phyloP scores from a whole-genome alignment of 2,797 vertebrate species.

The Halcyon leucocephala region DNA sequence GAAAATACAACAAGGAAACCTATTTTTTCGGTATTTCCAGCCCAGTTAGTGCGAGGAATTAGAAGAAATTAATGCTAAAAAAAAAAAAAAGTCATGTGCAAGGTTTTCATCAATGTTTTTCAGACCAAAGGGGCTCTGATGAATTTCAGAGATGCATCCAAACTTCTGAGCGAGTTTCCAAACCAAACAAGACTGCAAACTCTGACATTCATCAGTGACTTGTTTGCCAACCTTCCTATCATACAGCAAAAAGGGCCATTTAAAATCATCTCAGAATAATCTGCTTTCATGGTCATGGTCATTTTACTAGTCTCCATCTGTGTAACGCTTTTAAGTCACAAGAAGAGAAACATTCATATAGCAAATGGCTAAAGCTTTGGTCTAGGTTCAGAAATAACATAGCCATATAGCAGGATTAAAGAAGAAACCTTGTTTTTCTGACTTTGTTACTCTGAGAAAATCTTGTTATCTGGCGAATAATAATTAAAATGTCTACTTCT shows the following conservation, averaged over 20 bases:
- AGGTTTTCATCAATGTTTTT: not conserved
- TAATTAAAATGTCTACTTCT: not conserved
- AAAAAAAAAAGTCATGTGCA: not conserved
- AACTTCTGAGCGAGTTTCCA: not conserved
- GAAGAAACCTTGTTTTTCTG: conserved; percentile 42
- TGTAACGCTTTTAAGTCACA: not conserved
- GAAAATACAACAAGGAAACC: not conserved
- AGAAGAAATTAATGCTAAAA: not conserved
- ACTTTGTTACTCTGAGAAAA: conserved; percentile 40
- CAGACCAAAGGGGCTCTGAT: not conserved
- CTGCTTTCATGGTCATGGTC: not conserved
- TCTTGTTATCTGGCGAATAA: not conserved
- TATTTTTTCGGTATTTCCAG: conserved; percentile 16
- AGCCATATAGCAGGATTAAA: conserved; percentile 6
- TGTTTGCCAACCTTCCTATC: not conserved
- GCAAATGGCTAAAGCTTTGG: not conserved
- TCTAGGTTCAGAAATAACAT: conserved; percentile 19
- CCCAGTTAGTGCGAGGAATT: conserved; percentile 24
- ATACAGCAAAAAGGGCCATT: not conserved
- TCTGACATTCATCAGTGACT: not conserved
- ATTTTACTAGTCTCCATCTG: not conserved
- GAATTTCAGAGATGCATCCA: conserved; percentile 43
- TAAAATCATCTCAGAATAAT: not conserved
- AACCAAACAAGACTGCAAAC: conserved; percentile 12
- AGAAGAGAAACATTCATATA: not conserved